Percentiles rank a stretch among this genome's conserved stretches.
phyloP scores from a whole-genome alignment of 2,113 vertebrate species.

The Eonycteris spelaea region DNA sequence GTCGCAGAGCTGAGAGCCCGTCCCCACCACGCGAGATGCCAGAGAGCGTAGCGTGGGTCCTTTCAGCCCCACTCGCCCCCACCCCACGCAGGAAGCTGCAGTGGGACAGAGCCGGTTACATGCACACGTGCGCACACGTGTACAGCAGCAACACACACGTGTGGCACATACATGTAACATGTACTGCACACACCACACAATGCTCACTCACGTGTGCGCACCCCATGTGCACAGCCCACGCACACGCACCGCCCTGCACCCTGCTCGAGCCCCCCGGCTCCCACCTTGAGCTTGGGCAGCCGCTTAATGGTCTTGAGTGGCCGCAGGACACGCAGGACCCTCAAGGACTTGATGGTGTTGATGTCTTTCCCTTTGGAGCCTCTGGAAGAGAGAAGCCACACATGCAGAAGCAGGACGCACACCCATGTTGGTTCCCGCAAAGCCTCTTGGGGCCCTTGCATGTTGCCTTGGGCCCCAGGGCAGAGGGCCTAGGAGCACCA shows the following conservation, averaged over 20 bases:
- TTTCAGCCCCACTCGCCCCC: not conserved
- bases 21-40: no score
- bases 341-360: constrained; percentile 97
- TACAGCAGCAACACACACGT: not conserved
- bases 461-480: not conserved
- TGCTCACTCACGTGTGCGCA: no score
- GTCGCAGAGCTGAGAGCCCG: no score
- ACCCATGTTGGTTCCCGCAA: not conserved
- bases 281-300: constrained; percentile 96
- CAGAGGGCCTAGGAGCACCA: not conserved
- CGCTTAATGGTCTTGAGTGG: constrained; percentile 98
- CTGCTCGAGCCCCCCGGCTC: constrained; percentile 12
- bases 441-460: accelerated
- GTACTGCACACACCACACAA: no score
- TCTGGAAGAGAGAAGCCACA: constrained; percentile 84
- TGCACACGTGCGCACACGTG: accelerated
- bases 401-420: constrained; percentile 61
- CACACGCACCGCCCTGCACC: not conserved
- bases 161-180: not conserved
- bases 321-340: constrained; percentile 93
- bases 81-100: not conserved
- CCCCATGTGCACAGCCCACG: not conserved
- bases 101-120: not conserved
- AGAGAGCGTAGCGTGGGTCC: accelerated
- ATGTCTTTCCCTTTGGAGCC: constrained; percentile 98